Percentiles rank a stretch among this genome's conserved stretches.
Conservation (phyloP, 2,113 vertebrate genomes). For the Silurus asotus region DNA sequence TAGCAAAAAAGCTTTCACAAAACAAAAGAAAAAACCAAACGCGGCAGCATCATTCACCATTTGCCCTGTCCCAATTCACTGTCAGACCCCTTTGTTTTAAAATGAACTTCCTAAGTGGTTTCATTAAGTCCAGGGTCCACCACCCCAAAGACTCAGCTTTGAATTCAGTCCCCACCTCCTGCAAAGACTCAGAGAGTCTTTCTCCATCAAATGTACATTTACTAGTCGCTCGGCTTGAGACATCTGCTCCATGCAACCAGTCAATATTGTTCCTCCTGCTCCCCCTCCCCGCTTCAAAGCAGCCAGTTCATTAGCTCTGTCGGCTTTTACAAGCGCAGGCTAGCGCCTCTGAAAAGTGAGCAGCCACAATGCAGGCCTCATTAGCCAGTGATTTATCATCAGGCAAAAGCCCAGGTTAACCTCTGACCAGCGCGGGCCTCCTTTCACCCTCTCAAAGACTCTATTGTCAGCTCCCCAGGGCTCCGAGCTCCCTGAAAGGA, state of each 20-base stretch:
- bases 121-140: conserved; percentile 50
- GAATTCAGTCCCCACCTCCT: conserved; percentile 44
- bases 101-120: conserved; percentile 57
- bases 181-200: conserved; percentile 48
- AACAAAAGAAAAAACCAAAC: conserved; percentile 37
- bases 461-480: conserved; percentile 80
- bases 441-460: conserved; percentile 77
- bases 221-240: conserved; percentile 71
- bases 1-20: not conserved
- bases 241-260: conserved; percentile 84
- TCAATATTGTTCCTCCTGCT: conserved; percentile 76
- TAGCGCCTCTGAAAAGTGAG: conserved; percentile 84
- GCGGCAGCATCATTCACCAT: conserved; percentile 35
- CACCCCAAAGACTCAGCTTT: conserved; percentile 39
- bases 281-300: conserved; percentile 80
- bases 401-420: conserved; percentile 89
- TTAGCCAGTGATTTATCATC: conserved; percentile 95
- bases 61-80: conserved; percentile 30
- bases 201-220: conserved; percentile 67
- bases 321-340: conserved; percentile 88
- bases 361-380: conserved; percentile 83
- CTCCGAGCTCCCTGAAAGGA: conserved; percentile 68
- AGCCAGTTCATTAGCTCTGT: conserved; percentile 81
- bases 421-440: conserved; percentile 84
- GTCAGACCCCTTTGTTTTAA: conserved; percentile 58